These are phyloP conservation scores for Pomphorhynchus laevis DNA, from an alignment of 1,140 invertebrate species.

Conservation along the genomic window DNA sequence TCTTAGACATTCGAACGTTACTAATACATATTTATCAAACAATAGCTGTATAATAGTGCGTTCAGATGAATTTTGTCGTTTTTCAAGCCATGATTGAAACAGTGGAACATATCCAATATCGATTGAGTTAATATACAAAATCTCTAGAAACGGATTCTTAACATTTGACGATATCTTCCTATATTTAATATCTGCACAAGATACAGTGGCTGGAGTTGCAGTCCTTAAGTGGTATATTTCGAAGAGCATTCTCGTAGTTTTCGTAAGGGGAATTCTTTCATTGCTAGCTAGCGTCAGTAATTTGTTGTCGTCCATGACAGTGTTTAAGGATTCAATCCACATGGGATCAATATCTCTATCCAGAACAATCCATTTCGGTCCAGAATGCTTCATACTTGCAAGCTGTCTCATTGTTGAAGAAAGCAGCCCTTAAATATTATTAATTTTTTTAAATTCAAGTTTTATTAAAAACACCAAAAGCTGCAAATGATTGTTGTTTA, in stretches of 20 bases:
- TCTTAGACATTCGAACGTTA: conserved; percentile 1
- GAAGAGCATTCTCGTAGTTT: conserved; percentile 8
- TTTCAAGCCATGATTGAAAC: conserved; percentile 2
- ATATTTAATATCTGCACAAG: conserved; percentile 14
- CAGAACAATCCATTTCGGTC: conserved; percentile 8
- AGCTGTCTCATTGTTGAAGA: neutral
- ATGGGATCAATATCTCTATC: conserved; percentile 10
- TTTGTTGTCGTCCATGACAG: conserved; percentile 12
- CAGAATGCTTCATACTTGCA: neutral
- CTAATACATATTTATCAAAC: conserved; percentile 7
- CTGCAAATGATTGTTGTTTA: no score
- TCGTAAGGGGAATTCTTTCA: conserved; percentile 6
- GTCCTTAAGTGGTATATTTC: conserved; percentile 7
- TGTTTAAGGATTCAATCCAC: conserved; percentile 10
- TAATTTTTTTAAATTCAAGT: conserved; percentile 15
- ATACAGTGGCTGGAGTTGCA: conserved; percentile 7
- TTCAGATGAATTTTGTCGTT: neutral
- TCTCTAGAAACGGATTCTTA: no score
- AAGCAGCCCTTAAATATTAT: no score
- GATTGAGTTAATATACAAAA: conserved; percentile 5
- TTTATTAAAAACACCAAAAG: no score
- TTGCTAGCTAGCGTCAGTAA: conserved; percentile 6
- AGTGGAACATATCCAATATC: neutral
- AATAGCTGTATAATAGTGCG: neutral
- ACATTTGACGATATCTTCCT: no score